Conservation (phyloP, 2,797 vertebrate species). For the Pelobates cultripes region DNA sequence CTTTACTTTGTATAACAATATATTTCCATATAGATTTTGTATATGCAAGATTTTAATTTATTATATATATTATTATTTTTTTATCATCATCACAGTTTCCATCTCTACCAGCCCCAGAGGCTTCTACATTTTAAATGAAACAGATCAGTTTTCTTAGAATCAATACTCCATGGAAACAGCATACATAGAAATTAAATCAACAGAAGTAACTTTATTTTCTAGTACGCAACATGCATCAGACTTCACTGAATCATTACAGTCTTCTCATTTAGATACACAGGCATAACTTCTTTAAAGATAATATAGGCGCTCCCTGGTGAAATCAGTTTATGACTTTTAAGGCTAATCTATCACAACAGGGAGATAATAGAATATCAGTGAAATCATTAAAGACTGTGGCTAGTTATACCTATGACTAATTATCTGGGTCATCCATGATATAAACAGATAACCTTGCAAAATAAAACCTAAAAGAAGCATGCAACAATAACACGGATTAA, state of each 20-base stretch:
- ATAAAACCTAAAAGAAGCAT: too few relatives aligned
- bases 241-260: slow-evolving; percentile 19
- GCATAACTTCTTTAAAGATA: slow-evolving; percentile 1
- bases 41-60: background rate
- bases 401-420: too few relatives aligned
- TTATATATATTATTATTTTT: slow-evolving; percentile 13
- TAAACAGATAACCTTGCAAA: too few relatives aligned
- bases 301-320: too few relatives aligned
- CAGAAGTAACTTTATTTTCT: slow-evolving; percentile 30
- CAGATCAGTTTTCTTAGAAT: slow-evolving; percentile 49
- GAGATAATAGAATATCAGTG: too few relatives aligned
- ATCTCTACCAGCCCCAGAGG: slow-evolving; percentile 22
- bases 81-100: slow-evolving; percentile 30
- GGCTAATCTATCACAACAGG: too few relatives aligned
- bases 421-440: too few relatives aligned
- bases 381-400: too few relatives aligned
- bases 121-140: slow-evolving; percentile 53
- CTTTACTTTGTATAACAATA: slow-evolving; percentile 15
- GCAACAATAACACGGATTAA: too few relatives aligned
- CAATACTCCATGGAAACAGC: slow-evolving; percentile 46
- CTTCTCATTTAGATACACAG: slow-evolving; percentile 17
- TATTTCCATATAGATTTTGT: background rate
- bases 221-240: slow-evolving; percentile 3
- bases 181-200: slow-evolving; percentile 13
- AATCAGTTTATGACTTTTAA: too few relatives aligned